phyloP scores from a whole-genome alignment of 2,888 invertebrate genomes.

The Hydropsyche betteni region DNA sequence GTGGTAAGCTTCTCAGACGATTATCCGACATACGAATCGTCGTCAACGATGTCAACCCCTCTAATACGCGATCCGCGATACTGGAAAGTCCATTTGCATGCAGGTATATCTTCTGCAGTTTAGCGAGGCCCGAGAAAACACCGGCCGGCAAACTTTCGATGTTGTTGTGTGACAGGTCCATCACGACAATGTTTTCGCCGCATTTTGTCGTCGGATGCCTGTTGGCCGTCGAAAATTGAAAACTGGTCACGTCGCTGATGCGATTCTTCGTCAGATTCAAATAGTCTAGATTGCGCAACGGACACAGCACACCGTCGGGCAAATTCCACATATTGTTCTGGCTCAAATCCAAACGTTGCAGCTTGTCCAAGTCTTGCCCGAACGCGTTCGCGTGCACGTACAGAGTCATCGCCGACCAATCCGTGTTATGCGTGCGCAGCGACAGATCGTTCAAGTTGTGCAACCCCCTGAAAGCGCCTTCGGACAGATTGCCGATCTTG shows the following conservation, averaged over 20 bases:
- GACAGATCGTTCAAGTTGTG: constrained; percentile 81
- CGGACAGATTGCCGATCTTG: constrained; percentile 82
- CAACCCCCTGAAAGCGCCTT: constrained; percentile 83
- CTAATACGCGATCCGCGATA: constrained; percentile 80
- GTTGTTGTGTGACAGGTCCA: constrained; percentile 82
- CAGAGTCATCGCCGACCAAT: constrained; percentile 83
- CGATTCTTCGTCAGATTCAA: constrained; percentile 83
- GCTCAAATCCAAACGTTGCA: constrained; percentile 79
- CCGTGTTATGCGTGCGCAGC: constrained; percentile 83
- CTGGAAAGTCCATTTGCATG: constrained; percentile 80
- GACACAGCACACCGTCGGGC: constrained; percentile 80
- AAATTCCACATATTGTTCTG: constrained; percentile 84
- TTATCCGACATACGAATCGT: constrained; percentile 84
- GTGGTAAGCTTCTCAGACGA: constrained; percentile 80
- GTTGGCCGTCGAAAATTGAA: constrained; percentile 73
- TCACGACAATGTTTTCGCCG: constrained; percentile 72
- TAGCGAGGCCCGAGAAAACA: constrained; percentile 74
- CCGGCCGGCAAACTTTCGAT: constrained; percentile 78
- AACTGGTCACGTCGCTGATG: constrained; percentile 77
- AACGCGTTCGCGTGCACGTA: constrained; percentile 80
- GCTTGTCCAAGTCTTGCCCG: constrained; percentile 75
- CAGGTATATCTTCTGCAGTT: constrained; percentile 77
- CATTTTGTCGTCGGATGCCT: constrained; percentile 72
- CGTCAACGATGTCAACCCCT: constrained; percentile 76
- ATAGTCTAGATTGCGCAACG: constrained; percentile 76